A percentile compares a stretch with the other conserved stretches of the same genome.
These are phyloP conservation scores for Acropora tenuis DNA, from an alignment of 64 coral and sea anemone species.

Conservation along the genomic window DNA sequence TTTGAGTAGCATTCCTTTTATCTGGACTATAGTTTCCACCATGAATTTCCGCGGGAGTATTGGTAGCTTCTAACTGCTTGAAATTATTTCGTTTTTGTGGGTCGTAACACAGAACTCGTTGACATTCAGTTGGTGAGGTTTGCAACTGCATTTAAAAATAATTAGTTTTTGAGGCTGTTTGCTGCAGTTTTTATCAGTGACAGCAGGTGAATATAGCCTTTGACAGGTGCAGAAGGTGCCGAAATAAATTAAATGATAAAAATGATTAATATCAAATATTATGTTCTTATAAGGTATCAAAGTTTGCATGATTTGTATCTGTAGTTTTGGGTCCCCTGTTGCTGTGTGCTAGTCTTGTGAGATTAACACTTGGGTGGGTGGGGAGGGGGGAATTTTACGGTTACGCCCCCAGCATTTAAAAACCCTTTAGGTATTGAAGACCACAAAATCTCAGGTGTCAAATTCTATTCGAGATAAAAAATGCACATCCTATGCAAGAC, in stretches of 20 bases:
- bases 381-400: not conserved
- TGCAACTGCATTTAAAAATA: conserved; percentile 22
- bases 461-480: conserved; percentile 47
- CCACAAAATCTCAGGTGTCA: conserved; percentile 38
- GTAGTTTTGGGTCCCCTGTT: conserved; percentile 2
- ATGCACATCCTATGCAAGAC: not conserved
- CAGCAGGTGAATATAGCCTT: conserved; percentile 63
- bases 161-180: conserved; percentile 32
- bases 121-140: conserved; percentile 13
- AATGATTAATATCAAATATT: conserved; percentile 51
- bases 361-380: conserved; percentile 50
- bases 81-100: no score
- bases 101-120: not conserved
- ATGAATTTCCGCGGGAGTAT: no score
- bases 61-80: no score
- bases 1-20: no score
- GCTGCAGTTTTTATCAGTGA: conserved; percentile 48
- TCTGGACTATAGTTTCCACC: no score
- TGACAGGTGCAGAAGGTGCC: conserved; percentile 22
- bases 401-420: no score
- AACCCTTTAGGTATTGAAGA: no score
- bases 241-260: conserved; percentile 14
- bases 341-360: not conserved
- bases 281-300: conserved; percentile 30
- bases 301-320: conserved; percentile 43